Percentiles rank a stretch among this genome's conserved stretches.
Conservation (phyloP, 1,140 invertebrate genomes). For the Wasmannia auropunctata region DNA sequence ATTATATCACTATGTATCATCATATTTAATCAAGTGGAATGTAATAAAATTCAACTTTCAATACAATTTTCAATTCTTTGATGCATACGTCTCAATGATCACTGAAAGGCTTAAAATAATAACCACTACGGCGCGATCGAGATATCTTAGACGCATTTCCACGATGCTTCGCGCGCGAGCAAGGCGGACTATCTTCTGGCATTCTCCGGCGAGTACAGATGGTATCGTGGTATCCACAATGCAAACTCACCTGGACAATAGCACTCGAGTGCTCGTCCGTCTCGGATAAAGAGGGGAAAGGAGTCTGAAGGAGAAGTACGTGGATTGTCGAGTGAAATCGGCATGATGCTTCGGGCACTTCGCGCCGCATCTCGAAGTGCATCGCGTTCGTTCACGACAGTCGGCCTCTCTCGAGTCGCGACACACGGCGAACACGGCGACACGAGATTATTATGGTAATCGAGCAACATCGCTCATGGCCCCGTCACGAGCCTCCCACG, state of each 20-base stretch:
- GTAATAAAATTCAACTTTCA: background rate
- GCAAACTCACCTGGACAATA: slow-evolving; percentile 70
- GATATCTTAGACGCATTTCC: slow-evolving; percentile 53
- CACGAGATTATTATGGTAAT: slow-evolving; percentile 73
- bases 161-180: slow-evolving; percentile 23
- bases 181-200: slow-evolving; percentile 44
- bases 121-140: background rate
- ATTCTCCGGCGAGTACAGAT: slow-evolving; percentile 53
- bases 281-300: slow-evolving; percentile 34
- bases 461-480: slow-evolving; percentile 56
- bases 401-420: slow-evolving; percentile 24
- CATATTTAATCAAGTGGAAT: background rate
- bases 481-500: slow-evolving; percentile 47
- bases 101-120: slow-evolving; percentile 11
- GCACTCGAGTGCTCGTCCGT: slow-evolving; percentile 57
- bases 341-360: slow-evolving; percentile 13
- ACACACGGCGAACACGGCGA: slow-evolving; percentile 38
- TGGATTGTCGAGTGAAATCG: slow-evolving; percentile 52
- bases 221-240: slow-evolving; percentile 71
- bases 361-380: slow-evolving; percentile 30
- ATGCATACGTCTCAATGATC: background rate
- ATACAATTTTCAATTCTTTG: background rate
- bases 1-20: background rate
- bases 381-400: slow-evolving; percentile 40
- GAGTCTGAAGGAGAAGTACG: background rate